Conservation (phyloP, 2,797 vertebrate genomes). For the Enteromius trimaculatus region DNA sequence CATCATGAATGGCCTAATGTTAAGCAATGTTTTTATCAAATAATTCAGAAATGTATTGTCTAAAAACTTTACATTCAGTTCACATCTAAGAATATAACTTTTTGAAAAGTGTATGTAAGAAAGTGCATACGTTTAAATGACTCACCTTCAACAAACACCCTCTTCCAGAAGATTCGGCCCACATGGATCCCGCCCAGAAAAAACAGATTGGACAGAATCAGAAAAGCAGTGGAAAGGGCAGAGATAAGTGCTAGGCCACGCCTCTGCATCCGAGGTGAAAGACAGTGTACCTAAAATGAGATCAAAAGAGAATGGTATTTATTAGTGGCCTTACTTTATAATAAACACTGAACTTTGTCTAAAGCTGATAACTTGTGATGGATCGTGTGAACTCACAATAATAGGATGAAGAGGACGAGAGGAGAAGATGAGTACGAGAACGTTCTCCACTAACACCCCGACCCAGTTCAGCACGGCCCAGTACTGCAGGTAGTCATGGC, state of each 20-base stretch:
- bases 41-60: not conserved
- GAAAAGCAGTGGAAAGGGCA: slow-evolving; percentile 87
- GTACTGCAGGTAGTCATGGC: slow-evolving; percentile 89
- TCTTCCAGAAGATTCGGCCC: slow-evolving; percentile 91
- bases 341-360: not conserved
- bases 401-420: slow-evolving; percentile 70
- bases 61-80: not conserved
- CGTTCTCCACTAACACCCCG: slow-evolving; percentile 86
- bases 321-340: not conserved
- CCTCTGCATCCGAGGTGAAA: slow-evolving; percentile 81
- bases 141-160: slow-evolving; percentile 90
- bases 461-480: slow-evolving; percentile 95
- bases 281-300: slow-evolving; percentile 74
- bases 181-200: slow-evolving; percentile 93
- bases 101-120: too few relatives aligned
- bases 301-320: not conserved
- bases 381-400: slow-evolving; percentile 80
- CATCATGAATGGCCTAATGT: not conserved
- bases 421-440: slow-evolving; percentile 76
- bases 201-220: slow-evolving; percentile 96
- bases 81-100: not conserved
- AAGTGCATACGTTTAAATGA: slow-evolving; percentile 16
- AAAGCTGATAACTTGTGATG: not conserved
- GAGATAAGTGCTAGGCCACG: slow-evolving; percentile 85
- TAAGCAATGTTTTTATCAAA: not conserved